A percentile compares a stretch with the other conserved stretches of the same genome.
phyloP scores from a whole-genome alignment of 2,113 vertebrate species.

The Urocitellus parryii region DNA sequence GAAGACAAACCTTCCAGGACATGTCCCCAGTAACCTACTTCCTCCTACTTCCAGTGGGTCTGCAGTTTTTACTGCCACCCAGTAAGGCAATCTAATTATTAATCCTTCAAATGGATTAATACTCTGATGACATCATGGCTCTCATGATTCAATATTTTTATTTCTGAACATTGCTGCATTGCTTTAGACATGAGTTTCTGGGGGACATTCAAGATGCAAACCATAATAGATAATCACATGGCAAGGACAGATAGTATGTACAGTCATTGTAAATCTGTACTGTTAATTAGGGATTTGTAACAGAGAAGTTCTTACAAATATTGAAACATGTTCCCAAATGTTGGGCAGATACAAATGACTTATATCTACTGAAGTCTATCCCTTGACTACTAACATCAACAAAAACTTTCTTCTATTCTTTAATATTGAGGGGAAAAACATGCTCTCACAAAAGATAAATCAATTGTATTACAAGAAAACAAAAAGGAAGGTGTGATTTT shows the following conservation, averaged over 20 bases:
- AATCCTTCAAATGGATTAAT: too few relatives aligned
- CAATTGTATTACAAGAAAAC: not conserved
- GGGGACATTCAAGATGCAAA: too few relatives aligned
- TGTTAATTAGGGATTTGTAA: not conserved
- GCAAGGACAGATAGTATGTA: not conserved
- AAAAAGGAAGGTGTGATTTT: not conserved
- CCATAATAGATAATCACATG: not conserved
- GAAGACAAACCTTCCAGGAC: too few relatives aligned
- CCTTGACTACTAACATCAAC: not conserved
- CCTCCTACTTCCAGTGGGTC: too few relatives aligned
- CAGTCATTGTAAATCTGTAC: not conserved
- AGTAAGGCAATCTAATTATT: too few relatives aligned
- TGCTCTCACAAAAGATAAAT: not conserved
- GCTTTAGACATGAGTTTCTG: too few relatives aligned
- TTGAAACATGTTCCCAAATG: not conserved
- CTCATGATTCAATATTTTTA: too few relatives aligned
- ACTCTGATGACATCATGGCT: too few relatives aligned
- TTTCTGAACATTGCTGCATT: too few relatives aligned
- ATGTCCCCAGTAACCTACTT: too few relatives aligned
- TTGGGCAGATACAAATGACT: not conserved
- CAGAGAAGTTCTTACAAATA: not conserved
- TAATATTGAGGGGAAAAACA: not conserved
- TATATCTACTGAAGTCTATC: not conserved
- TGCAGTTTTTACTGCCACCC: too few relatives aligned
- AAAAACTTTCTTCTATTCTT: not conserved